Conservation (phyloP, 2,113 vertebrate genomes). For the Heliornis fulica region DNA sequence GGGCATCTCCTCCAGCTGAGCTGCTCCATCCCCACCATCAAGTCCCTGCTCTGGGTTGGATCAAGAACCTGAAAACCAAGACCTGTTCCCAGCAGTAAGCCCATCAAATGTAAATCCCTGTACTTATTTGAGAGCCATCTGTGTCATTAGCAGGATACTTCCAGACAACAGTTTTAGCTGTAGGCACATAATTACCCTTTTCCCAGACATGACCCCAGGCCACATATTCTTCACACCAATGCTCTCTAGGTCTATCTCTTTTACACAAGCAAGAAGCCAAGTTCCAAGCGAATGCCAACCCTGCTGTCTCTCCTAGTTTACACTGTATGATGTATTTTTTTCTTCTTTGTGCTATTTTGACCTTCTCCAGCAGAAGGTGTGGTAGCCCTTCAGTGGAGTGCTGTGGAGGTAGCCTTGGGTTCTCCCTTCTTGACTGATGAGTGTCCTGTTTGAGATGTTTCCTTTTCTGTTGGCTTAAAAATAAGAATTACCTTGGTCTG, state of each 20-base stretch:
- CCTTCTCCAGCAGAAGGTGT: slow-evolving; percentile 59
- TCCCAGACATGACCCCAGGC: neutral
- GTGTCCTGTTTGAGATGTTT: neutral
- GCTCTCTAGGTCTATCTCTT: neutral
- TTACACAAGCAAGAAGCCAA: neutral
- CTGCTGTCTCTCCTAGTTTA: neutral
- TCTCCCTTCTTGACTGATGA: neutral
- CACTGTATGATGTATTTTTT: neutral
- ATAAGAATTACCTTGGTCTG: neutral
- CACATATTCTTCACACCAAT: neutral
- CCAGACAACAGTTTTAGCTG: neutral
- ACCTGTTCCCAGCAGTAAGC: neutral
- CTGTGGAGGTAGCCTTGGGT: neutral
- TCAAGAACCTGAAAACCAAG: neutral
- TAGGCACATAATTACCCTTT: neutral
- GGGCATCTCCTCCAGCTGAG: neutral
- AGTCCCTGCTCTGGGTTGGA: neutral
- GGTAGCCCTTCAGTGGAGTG: neutral
- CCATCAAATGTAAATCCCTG: neutral
- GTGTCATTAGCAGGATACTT: neutral
- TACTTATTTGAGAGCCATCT: neutral
- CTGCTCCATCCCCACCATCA: neutral
- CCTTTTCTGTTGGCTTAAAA: neutral
- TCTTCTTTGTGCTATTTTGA: slow-evolving; percentile 13
- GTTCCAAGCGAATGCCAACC: neutral